A percentile compares a stretch with the other conserved stretches of the same genome.
phyloP scores from a whole-genome alignment of 2,113 vertebrate genomes.

The Gasterosteus aculeatus region DNA sequence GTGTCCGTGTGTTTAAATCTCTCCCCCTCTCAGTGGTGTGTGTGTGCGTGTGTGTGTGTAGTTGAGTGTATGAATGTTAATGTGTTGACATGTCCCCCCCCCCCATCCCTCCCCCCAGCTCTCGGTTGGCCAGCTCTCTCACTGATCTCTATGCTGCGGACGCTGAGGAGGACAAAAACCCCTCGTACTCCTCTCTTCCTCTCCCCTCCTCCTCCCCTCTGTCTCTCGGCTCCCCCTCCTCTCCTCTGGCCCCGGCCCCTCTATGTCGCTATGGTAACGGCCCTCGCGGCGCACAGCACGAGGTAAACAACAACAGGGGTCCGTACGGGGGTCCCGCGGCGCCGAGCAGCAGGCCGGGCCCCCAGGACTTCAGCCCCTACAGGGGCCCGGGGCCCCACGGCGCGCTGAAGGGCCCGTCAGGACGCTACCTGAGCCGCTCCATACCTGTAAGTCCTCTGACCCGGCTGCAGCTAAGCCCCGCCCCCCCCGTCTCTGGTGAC shows the following conservation, averaged over 20 bases:
- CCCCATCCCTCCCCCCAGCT: constrained; percentile 69
- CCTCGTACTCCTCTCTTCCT: constrained; percentile 47
- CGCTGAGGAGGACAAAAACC: constrained; percentile 79
- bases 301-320: constrained; percentile 95
- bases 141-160: constrained; percentile 87
- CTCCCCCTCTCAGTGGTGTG: neutral
- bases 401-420: constrained; percentile 83
- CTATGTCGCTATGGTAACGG: constrained; percentile 77
- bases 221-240: constrained; percentile 68
- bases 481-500: constrained; percentile 24
- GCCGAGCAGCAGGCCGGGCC: constrained; percentile 60
- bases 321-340: constrained; percentile 69
- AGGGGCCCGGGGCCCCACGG: constrained; percentile 71
- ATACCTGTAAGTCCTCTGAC: constrained; percentile 89
- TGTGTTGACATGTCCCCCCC: neutral
- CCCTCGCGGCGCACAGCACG: constrained; percentile 75
- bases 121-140: constrained; percentile 93
- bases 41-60: neutral
- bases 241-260: constrained; percentile 63
- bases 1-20: neutral
- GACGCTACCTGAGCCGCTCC: constrained; percentile 89
- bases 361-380: constrained; percentile 72
- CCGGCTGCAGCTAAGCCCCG: constrained; percentile 56
- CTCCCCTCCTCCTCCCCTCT: constrained; percentile 50
- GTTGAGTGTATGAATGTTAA: neutral